Evolutionary conservation across 2,797 vertebrate species (phyloP).

Genomic region (Coreius guichenoti): DNA sequence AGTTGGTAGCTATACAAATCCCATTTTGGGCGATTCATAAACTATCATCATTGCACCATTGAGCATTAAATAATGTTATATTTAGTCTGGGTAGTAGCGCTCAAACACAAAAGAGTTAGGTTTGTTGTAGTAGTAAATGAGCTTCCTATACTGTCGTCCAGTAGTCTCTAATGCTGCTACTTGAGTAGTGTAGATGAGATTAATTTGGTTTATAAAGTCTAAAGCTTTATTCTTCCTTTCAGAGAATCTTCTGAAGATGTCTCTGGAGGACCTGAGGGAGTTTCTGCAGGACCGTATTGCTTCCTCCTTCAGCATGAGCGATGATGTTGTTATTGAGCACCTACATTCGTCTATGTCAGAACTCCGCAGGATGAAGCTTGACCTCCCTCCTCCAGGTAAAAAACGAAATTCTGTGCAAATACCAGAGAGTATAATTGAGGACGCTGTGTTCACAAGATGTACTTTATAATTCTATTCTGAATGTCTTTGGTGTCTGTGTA

Average conservation of each 20-base stretch:
- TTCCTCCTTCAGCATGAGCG: slow-evolving; percentile 77
- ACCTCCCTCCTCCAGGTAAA: slow-evolving; percentile 83
- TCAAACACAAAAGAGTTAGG: not conserved
- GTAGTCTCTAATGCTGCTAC: not conserved
- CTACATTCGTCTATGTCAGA: slow-evolving; percentile 81
- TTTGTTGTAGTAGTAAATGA: not conserved
- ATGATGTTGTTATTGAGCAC: slow-evolving; percentile 81
- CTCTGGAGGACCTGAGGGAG: slow-evolving; percentile 83
- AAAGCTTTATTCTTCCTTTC: slow-evolving; percentile 18
- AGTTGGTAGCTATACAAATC: not conserved
- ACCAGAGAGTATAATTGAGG: not conserved
- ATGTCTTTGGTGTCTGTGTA: not conserved
- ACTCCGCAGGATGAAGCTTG: slow-evolving; percentile 83
- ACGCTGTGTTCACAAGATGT: not conserved
- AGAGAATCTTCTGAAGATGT: slow-evolving; percentile 85
- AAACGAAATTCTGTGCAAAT: not conserved
- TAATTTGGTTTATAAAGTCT: not conserved
- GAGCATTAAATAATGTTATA: not conserved
- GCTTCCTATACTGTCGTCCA: not conserved
- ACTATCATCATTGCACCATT: not conserved
- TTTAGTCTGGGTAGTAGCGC: not conserved
- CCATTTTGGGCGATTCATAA: not conserved
- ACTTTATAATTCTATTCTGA: not conserved
- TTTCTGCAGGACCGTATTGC: slow-evolving; percentile 85
- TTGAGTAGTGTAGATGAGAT: not conserved